Conservation (phyloP, 2,797 vertebrate genomes). For the Cetoscarus ocellatus region DNA sequence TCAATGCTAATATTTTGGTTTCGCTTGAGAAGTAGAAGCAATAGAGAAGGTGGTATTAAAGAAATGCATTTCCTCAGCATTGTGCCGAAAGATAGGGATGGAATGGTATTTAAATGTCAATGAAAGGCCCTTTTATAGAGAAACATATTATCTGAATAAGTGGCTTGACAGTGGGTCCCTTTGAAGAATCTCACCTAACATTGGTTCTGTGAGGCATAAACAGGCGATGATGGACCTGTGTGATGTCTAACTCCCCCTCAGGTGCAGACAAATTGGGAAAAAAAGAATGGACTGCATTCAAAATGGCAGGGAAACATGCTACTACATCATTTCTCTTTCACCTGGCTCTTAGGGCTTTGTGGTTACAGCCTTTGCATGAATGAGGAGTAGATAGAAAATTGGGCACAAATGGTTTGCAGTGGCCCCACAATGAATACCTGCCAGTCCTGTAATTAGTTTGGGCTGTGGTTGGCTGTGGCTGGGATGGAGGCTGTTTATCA, state of each 20-base stretch:
- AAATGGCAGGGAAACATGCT: conserved; percentile 50
- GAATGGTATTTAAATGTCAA: conserved; percentile 70
- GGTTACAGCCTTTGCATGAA: conserved; percentile 63
- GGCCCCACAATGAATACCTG: conserved; percentile 64
- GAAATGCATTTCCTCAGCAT: conserved; percentile 45
- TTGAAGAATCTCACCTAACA: conserved; percentile 60
- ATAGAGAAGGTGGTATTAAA: conserved; percentile 46
- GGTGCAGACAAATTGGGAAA: conserved; percentile 44
- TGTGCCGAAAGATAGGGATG: conserved; percentile 49
- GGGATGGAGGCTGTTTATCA: conserved; percentile 75
- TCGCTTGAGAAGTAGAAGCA: conserved; percentile 29
- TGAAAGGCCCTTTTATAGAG: conserved; percentile 58
- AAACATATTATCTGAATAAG: conserved; percentile 61
- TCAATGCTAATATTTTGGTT: conserved; percentile 61
- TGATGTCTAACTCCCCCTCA: conserved; percentile 43
- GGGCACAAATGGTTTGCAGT: conserved; percentile 42
- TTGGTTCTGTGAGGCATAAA: conserved; percentile 54
- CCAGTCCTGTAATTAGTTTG: conserved; percentile 78
- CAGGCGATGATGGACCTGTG: conserved; percentile 37
- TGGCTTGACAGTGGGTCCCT: conserved; percentile 39
- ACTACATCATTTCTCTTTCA: conserved; percentile 64
- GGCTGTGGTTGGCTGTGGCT: conserved; percentile 65
- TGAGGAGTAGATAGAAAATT: conserved; percentile 53
- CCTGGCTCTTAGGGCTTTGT: conserved; percentile 52
- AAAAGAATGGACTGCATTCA: conserved; percentile 24